Percentiles rank a stretch among this genome's conserved stretches.
Conservation (phyloP, 2,797 vertebrate species). For the Etheostoma perlongum region DNA sequence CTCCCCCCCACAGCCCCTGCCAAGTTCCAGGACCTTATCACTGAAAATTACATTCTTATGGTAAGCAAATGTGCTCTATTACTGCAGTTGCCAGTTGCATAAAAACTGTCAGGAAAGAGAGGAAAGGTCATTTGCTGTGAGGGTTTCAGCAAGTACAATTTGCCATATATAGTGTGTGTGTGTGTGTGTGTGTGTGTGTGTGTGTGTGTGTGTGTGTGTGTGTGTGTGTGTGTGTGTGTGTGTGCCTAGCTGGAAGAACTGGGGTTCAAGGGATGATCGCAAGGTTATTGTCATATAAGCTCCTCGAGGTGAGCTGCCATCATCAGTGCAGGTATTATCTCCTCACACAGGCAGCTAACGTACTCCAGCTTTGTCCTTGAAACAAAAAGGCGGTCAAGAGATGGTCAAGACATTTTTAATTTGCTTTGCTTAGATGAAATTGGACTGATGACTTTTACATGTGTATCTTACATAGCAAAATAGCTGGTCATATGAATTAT, state of each 20-base stretch:
- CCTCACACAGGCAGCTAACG: slow-evolving; percentile 67
- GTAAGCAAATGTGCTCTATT: slow-evolving; percentile 85
- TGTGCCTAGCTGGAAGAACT: slow-evolving; percentile 29
- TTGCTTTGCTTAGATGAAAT: slow-evolving; percentile 21
- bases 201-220: not conserved
- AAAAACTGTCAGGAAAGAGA: slow-evolving; percentile 74
- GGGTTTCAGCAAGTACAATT: slow-evolving; percentile 69
- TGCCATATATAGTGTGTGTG: slow-evolving; percentile 29
- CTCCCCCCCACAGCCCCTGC: slow-evolving; percentile 69
- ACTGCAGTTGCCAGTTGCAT: slow-evolving; percentile 77
- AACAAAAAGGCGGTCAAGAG: slow-evolving; percentile 42
- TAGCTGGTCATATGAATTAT: not conserved
- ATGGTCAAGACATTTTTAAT: slow-evolving; percentile 48
- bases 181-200: not conserved
- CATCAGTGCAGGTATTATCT: slow-evolving; percentile 75
- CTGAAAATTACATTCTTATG: slow-evolving; percentile 88
- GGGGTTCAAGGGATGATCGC: slow-evolving; percentile 68
- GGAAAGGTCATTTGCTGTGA: slow-evolving; percentile 75
- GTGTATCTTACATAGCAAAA: slow-evolving; percentile 12
- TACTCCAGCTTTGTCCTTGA: slow-evolving; percentile 69
- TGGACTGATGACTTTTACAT: slow-evolving; percentile 41
- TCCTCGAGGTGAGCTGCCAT: slow-evolving; percentile 74
- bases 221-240: slow-evolving; percentile 12
- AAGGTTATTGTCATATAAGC: slow-evolving; percentile 72
- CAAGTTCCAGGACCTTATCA: slow-evolving; percentile 85